phyloP scores from a whole-genome alignment of 2,797 vertebrate genomes.

The Myotis vivesi region DNA sequence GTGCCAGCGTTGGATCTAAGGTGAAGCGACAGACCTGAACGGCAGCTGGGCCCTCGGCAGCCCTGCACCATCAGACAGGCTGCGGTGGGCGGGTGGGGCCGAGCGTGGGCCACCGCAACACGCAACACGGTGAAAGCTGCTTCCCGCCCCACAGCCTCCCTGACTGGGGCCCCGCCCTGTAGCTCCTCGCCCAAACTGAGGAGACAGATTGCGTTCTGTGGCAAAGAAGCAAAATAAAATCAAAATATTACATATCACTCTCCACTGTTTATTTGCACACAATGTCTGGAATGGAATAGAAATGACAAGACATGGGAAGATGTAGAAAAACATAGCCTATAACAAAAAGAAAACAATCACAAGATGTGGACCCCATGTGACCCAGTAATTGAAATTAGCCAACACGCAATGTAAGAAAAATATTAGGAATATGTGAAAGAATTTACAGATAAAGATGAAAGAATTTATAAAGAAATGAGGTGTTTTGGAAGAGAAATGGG shows the following conservation, averaged over 20 bases:
- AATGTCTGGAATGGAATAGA: not conserved
- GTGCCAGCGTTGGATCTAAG: no score
- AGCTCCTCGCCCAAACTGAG: not conserved
- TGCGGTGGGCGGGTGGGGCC: not conserved
- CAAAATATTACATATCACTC: not conserved
- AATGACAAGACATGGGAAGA: not conserved
- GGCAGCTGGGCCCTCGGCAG: no score
- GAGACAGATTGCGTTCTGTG: not conserved
- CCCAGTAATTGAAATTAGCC: not conserved
- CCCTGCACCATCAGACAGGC: not conserved
- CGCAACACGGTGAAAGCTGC: fast-evolving
- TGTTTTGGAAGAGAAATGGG: not conserved
- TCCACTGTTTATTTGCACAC: not conserved
- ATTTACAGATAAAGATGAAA: not conserved
- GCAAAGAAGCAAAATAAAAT: not conserved
- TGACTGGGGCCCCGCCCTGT: not conserved
- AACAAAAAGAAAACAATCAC: not conserved
- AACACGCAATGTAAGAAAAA: no score
- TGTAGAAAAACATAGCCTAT: not conserved
- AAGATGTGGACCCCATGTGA: not conserved
- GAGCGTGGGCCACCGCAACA: fast-evolving
- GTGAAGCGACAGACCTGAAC: fast-evolving
- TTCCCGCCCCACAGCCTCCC: not conserved
- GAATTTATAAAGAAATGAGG: not conserved
- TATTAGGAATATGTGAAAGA: not conserved